Percentiles rank a stretch among this genome's conserved stretches.
phyloP scores from a whole-genome alignment of 2,113 vertebrate genomes.

The Archilochus colubris region DNA sequence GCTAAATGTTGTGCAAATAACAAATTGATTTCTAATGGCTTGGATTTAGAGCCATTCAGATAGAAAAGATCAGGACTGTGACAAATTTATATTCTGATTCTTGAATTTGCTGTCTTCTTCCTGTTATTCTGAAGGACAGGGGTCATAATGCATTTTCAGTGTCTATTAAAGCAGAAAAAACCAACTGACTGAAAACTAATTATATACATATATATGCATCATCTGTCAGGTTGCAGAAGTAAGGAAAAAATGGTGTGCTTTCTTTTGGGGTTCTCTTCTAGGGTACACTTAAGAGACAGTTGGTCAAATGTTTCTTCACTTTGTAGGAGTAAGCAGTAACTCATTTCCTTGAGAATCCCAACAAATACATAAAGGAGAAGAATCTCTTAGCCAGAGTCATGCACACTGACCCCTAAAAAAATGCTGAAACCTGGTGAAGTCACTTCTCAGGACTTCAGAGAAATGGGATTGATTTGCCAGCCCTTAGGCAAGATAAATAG shows the following conservation, averaged over 20 bases:
- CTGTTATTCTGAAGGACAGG: neutral
- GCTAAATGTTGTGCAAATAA: slow-evolving; percentile 48
- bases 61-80: slow-evolving; percentile 19
- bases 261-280: neutral
- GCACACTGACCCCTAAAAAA: neutral
- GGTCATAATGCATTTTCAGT: neutral
- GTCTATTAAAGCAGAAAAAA: neutral
- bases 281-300: neutral
- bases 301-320: neutral
- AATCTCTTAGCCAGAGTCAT: neutral
- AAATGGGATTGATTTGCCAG: neutral
- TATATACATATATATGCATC: neutral
- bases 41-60: slow-evolving; percentile 18
- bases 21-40: neutral
- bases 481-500: neutral
- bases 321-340: neutral
- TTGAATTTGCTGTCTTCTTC: neutral
- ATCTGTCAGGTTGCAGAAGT: neutral
- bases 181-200: neutral
- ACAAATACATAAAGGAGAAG: neutral
- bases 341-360: neutral
- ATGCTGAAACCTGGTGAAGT: neutral
- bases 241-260: neutral
- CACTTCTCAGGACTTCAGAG: neutral
- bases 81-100: slow-evolving; percentile 32